phyloP scores from a whole-genome alignment of 2,888 invertebrate genomes.

The Drosophila maculinotata region DNA sequence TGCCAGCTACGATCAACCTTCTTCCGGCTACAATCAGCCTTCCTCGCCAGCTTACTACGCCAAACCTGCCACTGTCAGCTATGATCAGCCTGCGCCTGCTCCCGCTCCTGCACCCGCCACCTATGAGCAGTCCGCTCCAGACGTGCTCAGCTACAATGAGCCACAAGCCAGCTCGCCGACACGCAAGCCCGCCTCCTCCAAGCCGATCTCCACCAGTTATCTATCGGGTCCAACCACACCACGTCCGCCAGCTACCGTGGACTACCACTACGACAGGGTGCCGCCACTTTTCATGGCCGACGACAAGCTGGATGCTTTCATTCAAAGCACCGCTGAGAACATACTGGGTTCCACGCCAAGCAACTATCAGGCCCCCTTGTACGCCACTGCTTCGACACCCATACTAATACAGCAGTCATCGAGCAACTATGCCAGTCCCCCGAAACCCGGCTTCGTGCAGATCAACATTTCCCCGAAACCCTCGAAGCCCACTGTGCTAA shows the following conservation, averaged over 20 bases:
- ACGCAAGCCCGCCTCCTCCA: slow-evolving; percentile 66
- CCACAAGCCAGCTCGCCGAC: slow-evolving; percentile 59
- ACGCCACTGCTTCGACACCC: slow-evolving; percentile 79
- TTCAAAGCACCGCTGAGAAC: slow-evolving; percentile 78
- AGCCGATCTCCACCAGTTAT: slow-evolving; percentile 86
- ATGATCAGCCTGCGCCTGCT: slow-evolving; percentile 13
- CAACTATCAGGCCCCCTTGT: slow-evolving; percentile 67
- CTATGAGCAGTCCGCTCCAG: slow-evolving; percentile 46
- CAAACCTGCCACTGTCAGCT: slow-evolving; percentile 9
- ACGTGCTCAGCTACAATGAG: slow-evolving; percentile 52
- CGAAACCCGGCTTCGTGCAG: slow-evolving; percentile 83
- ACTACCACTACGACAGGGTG: slow-evolving; percentile 75
- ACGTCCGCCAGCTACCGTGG: slow-evolving; percentile 85
- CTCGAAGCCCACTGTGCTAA: slow-evolving; percentile 86
- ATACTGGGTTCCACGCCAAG: slow-evolving; percentile 62
- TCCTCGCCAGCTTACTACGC: neutral
- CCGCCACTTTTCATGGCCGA: slow-evolving; percentile 77
- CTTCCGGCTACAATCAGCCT: slow-evolving; percentile 8
- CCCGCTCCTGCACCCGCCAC: slow-evolving; percentile 6
- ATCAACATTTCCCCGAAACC: slow-evolving; percentile 86
- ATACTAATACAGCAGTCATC: slow-evolving; percentile 82
- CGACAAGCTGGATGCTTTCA: slow-evolving; percentile 82
- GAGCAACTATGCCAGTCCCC: slow-evolving; percentile 49
- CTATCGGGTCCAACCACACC: slow-evolving; percentile 86
- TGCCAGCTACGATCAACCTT: slow-evolving; percentile 4